phyloP scores from a whole-genome alignment of 2,888 invertebrate genomes.

The Halictus ligatus region DNA sequence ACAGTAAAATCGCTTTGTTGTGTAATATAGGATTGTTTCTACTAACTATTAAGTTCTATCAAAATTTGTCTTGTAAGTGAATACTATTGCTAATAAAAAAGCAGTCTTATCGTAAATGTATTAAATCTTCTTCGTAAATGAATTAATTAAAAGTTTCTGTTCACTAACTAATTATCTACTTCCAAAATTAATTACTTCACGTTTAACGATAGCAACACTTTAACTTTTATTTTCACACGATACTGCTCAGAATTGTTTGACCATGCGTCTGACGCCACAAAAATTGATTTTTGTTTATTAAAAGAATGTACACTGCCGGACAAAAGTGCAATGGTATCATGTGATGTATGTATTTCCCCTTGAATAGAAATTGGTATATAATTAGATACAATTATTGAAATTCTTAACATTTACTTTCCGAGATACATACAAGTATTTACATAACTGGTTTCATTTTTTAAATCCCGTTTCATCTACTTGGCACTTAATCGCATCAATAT shows the following conservation, averaged over 20 bases:
- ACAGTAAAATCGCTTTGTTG: too few relatives aligned
- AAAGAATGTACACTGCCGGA: neutral
- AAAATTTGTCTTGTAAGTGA: neutral
- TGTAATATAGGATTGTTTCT: too few relatives aligned
- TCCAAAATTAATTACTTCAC: neutral
- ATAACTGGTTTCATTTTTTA: neutral
- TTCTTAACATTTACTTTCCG: neutral
- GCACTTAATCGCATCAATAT: too few relatives aligned
- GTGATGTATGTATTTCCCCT: neutral
- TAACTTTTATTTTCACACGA: neutral
- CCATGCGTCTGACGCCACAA: neutral
- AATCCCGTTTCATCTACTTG: neutral
- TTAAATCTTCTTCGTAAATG: neutral
- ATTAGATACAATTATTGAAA: neutral
- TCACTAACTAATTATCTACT: neutral
- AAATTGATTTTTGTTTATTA: constrained; percentile 3
- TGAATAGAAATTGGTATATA: neutral
- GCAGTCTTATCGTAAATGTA: neutral
- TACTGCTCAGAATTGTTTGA: neutral
- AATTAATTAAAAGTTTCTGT: neutral
- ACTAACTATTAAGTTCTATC: neutral
- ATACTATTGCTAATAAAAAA: neutral
- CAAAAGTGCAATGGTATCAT: neutral
- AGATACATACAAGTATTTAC: neutral
- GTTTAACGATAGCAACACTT: neutral